Evolutionary conservation across 2,888 invertebrate species (phyloP).

Genomic region (Hirtodrosophila alboralis): DNA sequence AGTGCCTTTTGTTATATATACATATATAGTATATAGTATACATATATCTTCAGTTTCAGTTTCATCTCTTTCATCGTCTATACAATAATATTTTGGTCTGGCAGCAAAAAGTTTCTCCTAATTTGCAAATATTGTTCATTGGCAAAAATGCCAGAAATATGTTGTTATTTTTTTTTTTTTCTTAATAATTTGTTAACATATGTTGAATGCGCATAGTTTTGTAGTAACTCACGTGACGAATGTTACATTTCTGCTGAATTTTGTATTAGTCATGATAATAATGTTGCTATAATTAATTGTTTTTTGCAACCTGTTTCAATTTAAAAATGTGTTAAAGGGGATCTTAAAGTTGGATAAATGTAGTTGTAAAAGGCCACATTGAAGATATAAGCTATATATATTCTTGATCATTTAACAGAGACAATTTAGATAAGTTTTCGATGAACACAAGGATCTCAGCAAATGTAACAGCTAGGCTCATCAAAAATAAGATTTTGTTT

Average conservation of each 20-base stretch:
- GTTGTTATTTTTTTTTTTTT: too few relatives aligned
- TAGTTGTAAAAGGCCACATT: too few relatives aligned
- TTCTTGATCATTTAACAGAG: too few relatives aligned
- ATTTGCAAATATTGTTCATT: constrained; percentile 70
- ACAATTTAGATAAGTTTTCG: too few relatives aligned
- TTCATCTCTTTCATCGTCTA: constrained; percentile 36
- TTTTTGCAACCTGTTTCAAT: too few relatives aligned
- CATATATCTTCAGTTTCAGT: constrained; percentile 9
- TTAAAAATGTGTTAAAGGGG: too few relatives aligned
- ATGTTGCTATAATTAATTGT: too few relatives aligned
- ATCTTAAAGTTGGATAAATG: too few relatives aligned
- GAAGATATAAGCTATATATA: too few relatives aligned
- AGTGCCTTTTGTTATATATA: constrained; percentile 71
- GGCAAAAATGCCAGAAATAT: constrained; percentile 6
- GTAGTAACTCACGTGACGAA: constrained; percentile 66
- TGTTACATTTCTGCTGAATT: constrained; percentile 60
- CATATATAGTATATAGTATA: constrained; percentile 3
- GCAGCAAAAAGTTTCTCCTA: constrained; percentile 74
- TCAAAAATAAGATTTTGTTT: too few relatives aligned
- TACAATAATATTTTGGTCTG: constrained; percentile 37
- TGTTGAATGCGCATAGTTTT: constrained; percentile 53
- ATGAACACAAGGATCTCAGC: too few relatives aligned
- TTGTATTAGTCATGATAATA: constrained; percentile 63
- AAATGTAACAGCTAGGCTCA: too few relatives aligned
- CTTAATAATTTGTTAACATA: constrained; percentile 24